phyloP scores from a whole-genome alignment of 2,888 invertebrate species.

The Epirrhoe alternata region DNA sequence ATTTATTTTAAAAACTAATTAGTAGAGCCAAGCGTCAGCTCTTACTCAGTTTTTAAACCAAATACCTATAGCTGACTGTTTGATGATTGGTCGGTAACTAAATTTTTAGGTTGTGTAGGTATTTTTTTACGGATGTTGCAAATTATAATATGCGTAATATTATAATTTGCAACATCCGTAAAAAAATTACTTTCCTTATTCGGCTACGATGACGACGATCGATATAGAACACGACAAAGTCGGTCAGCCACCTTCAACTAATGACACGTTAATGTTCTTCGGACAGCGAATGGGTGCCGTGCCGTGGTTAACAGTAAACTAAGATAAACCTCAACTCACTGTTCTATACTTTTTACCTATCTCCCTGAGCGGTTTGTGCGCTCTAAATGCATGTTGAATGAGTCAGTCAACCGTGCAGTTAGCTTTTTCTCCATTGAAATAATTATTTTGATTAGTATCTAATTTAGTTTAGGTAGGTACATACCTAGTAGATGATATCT shows the following conservation, averaged over 20 bases:
- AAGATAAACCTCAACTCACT: constrained; percentile 78
- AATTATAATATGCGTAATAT: too few species aligned
- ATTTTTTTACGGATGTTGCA: background rate
- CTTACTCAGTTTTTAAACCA: too few species aligned
- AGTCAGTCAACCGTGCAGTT: constrained; percentile 72
- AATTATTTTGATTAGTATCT: too few species aligned
- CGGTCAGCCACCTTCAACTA: constrained; percentile 82
- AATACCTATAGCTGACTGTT: background rate
- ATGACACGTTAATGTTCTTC: constrained; percentile 78
- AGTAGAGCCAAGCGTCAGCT: too few species aligned
- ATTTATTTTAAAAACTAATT: too few species aligned
- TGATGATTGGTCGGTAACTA: background rate
- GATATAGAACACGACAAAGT: constrained; percentile 52
- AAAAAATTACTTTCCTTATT: background rate
- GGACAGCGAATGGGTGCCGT: constrained; percentile 69
- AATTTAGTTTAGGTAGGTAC: too few species aligned
- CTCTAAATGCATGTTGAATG: constrained; percentile 81
- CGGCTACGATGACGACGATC: constrained; percentile 23
- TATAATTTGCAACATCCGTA: constrained; percentile 10
- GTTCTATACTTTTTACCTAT: constrained; percentile 77
- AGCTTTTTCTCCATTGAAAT: background rate
- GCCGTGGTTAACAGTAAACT: constrained; percentile 78
- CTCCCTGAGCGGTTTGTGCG: constrained; percentile 74
- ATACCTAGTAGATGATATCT: too few species aligned
- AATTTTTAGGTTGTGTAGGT: background rate